These are phyloP conservation scores for Melieria omissa DNA, from an alignment of 2,888 invertebrate species.

Conservation along the genomic window DNA sequence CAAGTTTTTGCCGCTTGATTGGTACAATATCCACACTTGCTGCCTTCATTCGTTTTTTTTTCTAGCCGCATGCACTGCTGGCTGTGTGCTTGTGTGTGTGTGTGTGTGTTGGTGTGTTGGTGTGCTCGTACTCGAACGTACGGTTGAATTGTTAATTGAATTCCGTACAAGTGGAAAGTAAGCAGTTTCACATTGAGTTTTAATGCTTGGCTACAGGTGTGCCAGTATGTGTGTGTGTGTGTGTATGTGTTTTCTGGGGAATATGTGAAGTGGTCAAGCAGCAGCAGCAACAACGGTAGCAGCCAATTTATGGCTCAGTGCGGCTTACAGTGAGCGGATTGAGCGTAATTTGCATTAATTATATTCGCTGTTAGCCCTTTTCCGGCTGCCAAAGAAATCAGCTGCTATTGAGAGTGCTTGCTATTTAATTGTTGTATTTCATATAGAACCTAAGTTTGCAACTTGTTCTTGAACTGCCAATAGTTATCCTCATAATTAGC, in stretches of 20 bases:
- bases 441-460: no score
- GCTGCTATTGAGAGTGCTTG: neutral
- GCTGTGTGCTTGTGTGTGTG: conserved; percentile 2
- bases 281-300: neutral
- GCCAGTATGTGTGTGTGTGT: neutral
- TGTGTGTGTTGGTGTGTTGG: conserved; percentile 3
- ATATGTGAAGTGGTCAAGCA: conserved; percentile 19
- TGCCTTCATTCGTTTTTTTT: neutral
- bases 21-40: conserved; percentile 16
- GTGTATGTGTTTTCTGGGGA: neutral
- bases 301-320: conserved; percentile 33
- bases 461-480: no score
- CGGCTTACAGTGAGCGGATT: conserved; percentile 26
- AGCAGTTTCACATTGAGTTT: conserved; percentile 44
- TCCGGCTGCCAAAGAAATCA: neutral
- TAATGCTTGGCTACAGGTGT: conserved; percentile 28
- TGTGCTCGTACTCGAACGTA: conserved; percentile 1
- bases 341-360: neutral
- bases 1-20: conserved; percentile 25
- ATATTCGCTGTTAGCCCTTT: neutral
- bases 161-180: conserved; percentile 45
- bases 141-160: conserved; percentile 48
- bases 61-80: no score
- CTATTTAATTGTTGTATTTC: neutral
- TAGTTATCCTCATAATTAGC: no score